Percentiles rank a stretch among this genome's conserved stretches.
Conservation (phyloP, 2,888 invertebrate genomes). For the Zygaena filipendulae region DNA sequence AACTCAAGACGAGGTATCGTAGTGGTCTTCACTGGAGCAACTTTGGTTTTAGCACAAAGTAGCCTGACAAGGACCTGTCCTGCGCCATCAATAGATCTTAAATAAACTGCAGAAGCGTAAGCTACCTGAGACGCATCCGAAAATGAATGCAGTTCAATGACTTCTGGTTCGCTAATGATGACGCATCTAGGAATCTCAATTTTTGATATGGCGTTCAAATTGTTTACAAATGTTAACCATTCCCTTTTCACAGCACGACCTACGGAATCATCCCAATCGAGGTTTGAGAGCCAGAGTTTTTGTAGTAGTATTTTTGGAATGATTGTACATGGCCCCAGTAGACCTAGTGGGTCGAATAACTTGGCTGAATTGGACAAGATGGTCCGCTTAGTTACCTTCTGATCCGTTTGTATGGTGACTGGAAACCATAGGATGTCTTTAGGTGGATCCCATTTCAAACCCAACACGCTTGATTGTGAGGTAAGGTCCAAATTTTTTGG, state of each 20-base stretch:
- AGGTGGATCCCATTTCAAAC: conserved; percentile 2
- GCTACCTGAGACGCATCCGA: too few relatives aligned
- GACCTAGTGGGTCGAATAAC: conserved; percentile 13
- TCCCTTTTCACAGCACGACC: conserved; percentile 2
- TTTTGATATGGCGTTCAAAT: too few relatives aligned
- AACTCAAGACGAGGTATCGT: conserved; percentile 2
- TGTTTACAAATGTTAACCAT: conserved; percentile 5
- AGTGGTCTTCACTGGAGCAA: neutral
- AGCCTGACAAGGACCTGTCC: conserved; percentile 9
- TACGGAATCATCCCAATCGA: conserved; percentile 12
- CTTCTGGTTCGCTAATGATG: too few relatives aligned
- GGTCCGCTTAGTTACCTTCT: conserved; percentile 6
- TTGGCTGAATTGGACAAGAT: conserved; percentile 8
- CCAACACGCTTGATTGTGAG: conserved; percentile 3
- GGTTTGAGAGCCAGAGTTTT: conserved; percentile 10
- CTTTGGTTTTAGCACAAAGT: conserved; percentile 2
- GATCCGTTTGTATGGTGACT: neutral
- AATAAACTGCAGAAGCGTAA: conserved; percentile 16
- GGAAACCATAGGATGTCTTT: conserved; percentile 2
- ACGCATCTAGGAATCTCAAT: too few relatives aligned
- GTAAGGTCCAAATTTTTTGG: conserved; percentile 2
- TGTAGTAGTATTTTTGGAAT: conserved; percentile 13
- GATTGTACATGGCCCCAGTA: conserved; percentile 10
- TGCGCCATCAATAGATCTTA: conserved; percentile 10
- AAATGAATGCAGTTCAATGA: too few relatives aligned